Evolutionary conservation across 2,113 vertebrate genomes (phyloP).

Genomic region (Megalops atlanticus): DNA sequence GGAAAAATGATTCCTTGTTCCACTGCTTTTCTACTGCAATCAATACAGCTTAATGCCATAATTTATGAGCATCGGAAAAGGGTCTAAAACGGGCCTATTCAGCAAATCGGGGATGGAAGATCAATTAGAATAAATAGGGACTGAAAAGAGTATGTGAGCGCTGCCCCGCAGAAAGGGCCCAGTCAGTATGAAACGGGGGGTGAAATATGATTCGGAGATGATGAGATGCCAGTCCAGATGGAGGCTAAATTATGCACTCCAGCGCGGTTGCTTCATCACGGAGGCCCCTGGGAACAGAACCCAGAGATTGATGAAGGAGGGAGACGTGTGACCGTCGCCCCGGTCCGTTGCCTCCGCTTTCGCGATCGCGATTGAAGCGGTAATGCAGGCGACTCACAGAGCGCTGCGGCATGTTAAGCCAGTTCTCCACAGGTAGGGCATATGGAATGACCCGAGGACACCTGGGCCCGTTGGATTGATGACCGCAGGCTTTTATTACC

Average conservation of each 20-base stretch:
- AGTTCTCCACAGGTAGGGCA: not conserved
- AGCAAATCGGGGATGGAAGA: not conserved
- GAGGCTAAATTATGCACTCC: slow-evolving; percentile 15
- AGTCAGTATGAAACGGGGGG: not conserved
- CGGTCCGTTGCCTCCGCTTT: not conserved
- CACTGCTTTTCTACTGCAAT: slow-evolving; percentile 3
- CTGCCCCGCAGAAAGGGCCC: not conserved
- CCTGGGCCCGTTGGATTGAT: no score
- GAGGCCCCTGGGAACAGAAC: not conserved
- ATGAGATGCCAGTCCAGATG: not conserved
- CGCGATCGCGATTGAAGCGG: not conserved
- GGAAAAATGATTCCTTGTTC: not conserved
- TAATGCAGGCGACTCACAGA: not conserved
- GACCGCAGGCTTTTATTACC: no score
- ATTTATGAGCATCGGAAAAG: slow-evolving; percentile 10
- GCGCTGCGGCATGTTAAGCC: not conserved
- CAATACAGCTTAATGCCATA: not conserved
- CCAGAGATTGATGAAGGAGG: slow-evolving; percentile 2
- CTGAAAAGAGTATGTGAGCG: not conserved
- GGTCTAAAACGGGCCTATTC: slow-evolving; percentile 14
- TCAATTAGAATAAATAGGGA: slow-evolving; percentile 9
- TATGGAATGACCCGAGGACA: no score
- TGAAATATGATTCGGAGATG: not conserved
- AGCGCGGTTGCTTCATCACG: not conserved
- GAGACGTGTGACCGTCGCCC: not conserved